Percentiles rank a stretch among this genome's conserved stretches.
Conservation (phyloP, 2,797 vertebrate genomes). For the Mus spretus region DNA sequence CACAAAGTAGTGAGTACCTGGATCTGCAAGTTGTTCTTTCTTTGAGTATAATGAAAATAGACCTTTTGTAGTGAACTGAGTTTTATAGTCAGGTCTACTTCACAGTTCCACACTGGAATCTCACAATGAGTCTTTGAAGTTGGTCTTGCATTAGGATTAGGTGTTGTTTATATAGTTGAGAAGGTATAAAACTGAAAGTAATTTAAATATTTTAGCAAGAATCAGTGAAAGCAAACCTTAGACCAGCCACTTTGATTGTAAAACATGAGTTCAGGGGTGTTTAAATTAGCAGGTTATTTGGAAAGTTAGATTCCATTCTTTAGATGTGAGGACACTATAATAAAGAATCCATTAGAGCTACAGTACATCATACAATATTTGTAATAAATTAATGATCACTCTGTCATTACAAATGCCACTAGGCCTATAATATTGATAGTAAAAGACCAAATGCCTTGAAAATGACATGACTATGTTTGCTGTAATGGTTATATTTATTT, state of each 20-base stretch:
- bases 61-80: neutral
- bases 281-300: neutral
- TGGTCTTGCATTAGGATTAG: neutral
- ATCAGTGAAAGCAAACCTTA: accelerated
- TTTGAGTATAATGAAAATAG: neutral
- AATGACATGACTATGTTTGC: neutral
- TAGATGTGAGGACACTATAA: neutral
- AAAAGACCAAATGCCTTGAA: slow-evolving; percentile 27
- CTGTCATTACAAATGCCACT: neutral
- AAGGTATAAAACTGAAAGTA: neutral
- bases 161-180: neutral
- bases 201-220: accelerated
- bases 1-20: neutral
- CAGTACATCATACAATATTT: neutral
- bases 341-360: neutral
- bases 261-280: neutral
- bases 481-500: neutral
- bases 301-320: neutral
- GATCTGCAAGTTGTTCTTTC: neutral
- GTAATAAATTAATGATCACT: neutral
- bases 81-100: neutral
- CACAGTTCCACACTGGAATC: neutral
- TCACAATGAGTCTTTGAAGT: neutral
- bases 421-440: slow-evolving; percentile 32
- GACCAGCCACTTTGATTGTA: accelerated